A percentile compares a stretch with the other conserved stretches of the same genome.
These are phyloP conservation scores for Ciona savignyi DNA, from an alignment of 23 tunicate species.

Conservation along the genomic window DNA sequence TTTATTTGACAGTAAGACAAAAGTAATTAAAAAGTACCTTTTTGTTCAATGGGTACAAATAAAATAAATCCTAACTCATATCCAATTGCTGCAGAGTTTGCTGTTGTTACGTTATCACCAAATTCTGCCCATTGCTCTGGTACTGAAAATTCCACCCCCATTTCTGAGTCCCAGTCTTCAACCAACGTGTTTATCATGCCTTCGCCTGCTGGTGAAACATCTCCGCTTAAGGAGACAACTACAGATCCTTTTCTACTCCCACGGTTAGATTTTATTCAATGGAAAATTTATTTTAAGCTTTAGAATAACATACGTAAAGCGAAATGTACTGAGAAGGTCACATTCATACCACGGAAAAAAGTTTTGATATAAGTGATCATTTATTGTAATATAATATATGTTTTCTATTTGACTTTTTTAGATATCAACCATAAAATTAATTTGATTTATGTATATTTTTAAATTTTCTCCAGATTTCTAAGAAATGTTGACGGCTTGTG, in stretches of 20 bases:
- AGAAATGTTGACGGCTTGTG: conserved; percentile 45
- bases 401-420: not conserved
- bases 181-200: conserved; percentile 44
- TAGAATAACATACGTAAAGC: no score
- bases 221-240: conserved; percentile 64
- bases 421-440: not conserved
- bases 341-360: no score
- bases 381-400: not conserved
- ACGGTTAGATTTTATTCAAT: no score
- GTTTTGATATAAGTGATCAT: no score
- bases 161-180: conserved; percentile 45
- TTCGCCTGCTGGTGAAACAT: conserved; percentile 49
- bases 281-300: no score
- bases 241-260: conserved; percentile 64
- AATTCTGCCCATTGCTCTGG: not conserved
- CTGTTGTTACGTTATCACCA: conserved; percentile 9
- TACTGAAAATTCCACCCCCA: conserved; percentile 21
- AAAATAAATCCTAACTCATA: no score
- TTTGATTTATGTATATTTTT: not conserved
- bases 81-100: conserved; percentile 9
- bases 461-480: conserved; percentile 38
- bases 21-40: no score
- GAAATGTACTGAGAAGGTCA: no score
- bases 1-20: no score
- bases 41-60: no score